Conservation (phyloP, 2,113 vertebrate species). For the Cairina moschata region DNA sequence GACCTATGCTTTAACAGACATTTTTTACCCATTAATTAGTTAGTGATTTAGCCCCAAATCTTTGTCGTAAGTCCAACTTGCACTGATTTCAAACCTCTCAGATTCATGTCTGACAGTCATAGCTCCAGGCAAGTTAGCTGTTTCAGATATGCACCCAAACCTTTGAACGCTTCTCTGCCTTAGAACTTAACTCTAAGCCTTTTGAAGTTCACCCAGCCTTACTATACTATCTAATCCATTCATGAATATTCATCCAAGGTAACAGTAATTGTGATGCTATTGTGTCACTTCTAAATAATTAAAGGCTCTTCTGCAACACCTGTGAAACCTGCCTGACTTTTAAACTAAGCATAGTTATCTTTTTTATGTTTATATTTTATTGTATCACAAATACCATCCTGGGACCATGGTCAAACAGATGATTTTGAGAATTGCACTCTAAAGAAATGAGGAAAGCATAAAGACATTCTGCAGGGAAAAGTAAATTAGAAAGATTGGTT, state of each 20-base stretch:
- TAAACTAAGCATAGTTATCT: constrained; percentile 28
- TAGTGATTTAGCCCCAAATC: background rate
- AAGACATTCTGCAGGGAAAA: constrained; percentile 60
- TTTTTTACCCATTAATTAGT: background rate
- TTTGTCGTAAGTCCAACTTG: background rate
- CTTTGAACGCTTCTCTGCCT: background rate
- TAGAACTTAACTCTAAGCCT: background rate
- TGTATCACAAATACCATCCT: constrained; percentile 43
- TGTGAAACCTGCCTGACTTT: constrained; percentile 54
- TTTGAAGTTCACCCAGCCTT: background rate
- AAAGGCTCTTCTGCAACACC: constrained; percentile 40
- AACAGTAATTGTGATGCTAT: background rate
- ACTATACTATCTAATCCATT: background rate
- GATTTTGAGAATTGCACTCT: constrained; percentile 57
- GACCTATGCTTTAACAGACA: background rate
- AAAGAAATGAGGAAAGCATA: constrained; percentile 44
- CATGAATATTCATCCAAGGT: constrained; percentile 61
- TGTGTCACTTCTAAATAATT: constrained; percentile 51
- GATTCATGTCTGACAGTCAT: background rate
- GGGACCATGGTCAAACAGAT: constrained; percentile 62
- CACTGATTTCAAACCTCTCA: background rate
- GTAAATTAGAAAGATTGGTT: constrained; percentile 71
- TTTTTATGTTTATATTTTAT: constrained; percentile 63
- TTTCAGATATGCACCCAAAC: background rate
- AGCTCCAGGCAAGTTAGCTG: background rate